Base-by-base conservation (phyloP, 2,797 vertebrate genomes). In the Cyclura pinguis region DNA sequence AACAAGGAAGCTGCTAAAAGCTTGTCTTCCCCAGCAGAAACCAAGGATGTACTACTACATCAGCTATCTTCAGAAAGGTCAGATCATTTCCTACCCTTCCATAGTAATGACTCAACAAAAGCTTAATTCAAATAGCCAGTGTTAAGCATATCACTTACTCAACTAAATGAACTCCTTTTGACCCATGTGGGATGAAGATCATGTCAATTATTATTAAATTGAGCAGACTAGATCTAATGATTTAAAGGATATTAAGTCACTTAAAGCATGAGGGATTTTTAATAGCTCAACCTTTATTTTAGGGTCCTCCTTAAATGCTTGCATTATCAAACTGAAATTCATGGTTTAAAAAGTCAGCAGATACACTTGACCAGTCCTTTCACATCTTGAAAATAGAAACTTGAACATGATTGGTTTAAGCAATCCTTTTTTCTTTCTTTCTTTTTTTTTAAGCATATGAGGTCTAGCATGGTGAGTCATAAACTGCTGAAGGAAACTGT, bases 181-280 rank as follows among this genome's bases (percentile, higher is more conserved):
- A 80, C 81, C 69, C 47, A 47, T 24, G 24, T 69, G 47, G 35
- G 8, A 73, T n/a, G 35, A 74, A 32, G 35, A 35, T 77, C 80
- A 73, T 27, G 57, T 18, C 64, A 92, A 88, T 91, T 59, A 8
- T 62, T 83, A 87, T 80, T 85, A 84, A 88, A 88, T 38, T 88
- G 38, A 88, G 32, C 42, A 80, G 38, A 80, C 32, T 85, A 80
- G 35, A 73, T 72, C 52, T 85, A 85, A 88, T 88, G 80, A 80
- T 62, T 80, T 72, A 55, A 50, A 85, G 74, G 24, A 82, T 35
- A 3, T 80, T 47, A 85, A 52, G 38, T 32, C 72, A 50, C 57
- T 80, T n/a, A 85, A 59, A 62, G 38, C 27, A 57, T 27, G 29
- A 9, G 29, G 42, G 80, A 76, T 84, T 38, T 84, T 35, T 52